Evolutionary conservation across 1,140 invertebrate genomes (phyloP), one percentile per base, ranked within the genome.

Genomic region (Piezodorus guildinii): DNA sequence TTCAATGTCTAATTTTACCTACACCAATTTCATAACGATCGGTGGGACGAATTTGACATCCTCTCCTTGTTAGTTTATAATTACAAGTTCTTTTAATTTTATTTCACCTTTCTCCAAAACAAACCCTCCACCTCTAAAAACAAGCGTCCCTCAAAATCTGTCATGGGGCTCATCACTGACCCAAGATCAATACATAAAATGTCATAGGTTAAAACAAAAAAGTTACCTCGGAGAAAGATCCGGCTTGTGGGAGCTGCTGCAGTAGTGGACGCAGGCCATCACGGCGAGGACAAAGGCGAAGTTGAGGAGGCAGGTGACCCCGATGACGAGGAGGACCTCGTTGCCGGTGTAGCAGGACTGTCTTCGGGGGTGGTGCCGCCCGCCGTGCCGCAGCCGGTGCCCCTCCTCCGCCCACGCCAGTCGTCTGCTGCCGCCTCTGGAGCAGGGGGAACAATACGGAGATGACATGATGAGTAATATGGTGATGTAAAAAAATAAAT

Each of bases 241-340:
- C 15, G 58, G 58, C 30, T 60, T 60, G 54, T 58, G 54, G 3
- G 21, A 23, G 16, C 45, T 63, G 51, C 61, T 71, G 65, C 70
- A 71, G 54, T 69, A 68, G 51, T 72, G 70, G 12, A 73, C 71
- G 62, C 71, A 69, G 14, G 65, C 67, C 68, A 72, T 71, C 8
- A 73, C 68, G 16, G 70, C 43, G n/a, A 71, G 43, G 15, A 73
- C 69, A 64, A 72, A 72, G 30, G 71, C 71, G 49, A 73, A 70
- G 65, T 72, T 73, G 34, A 73, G 65, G 15, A 69, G 68, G 51
- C 71, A 71, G 15, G 71, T 73, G 46, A 73, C 62, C 3, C 67
- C 70, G 14, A 73, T 71, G n/a, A 73, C 69, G 25, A 71, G 62
- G 5, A 73, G 66, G 17, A 73, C 71, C 62, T 73, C 62, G 46